Evolutionary conservation across 2,797 vertebrate species (phyloP).

Genomic region (Pachyuromys duprasi): DNA sequence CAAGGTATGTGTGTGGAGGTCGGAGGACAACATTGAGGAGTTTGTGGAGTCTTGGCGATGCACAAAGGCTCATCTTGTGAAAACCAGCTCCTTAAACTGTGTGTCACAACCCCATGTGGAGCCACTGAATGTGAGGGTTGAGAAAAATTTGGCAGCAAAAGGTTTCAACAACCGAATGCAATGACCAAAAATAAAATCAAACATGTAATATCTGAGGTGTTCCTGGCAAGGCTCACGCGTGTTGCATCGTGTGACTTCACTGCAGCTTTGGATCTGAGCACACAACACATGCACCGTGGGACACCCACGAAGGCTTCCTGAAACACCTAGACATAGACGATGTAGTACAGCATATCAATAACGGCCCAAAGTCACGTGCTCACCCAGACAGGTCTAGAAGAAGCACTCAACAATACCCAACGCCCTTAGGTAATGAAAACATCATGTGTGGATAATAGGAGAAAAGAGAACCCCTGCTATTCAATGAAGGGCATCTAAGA

Average conservation of each 20-base stretch:
- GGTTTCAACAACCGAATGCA: neutral
- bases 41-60: neutral
- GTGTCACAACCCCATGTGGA: neutral
- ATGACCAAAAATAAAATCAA: neutral
- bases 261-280: neutral
- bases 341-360: neutral
- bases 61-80: neutral
- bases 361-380: neutral
- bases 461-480: neutral
- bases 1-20: neutral
- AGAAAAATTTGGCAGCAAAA: neutral
- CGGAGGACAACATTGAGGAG: neutral
- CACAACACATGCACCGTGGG: neutral
- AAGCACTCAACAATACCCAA: neutral
- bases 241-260: neutral
- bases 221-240: neutral
- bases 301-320: neutral
- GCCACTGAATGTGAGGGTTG: neutral
- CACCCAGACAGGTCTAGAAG: neutral
- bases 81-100: neutral
- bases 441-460: neutral
- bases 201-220: neutral
- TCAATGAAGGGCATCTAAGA: neutral
- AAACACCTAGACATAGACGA: neutral
- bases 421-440: neutral